Conservation (phyloP, 2,888 invertebrate species). For the Conus canariensis region DNA sequence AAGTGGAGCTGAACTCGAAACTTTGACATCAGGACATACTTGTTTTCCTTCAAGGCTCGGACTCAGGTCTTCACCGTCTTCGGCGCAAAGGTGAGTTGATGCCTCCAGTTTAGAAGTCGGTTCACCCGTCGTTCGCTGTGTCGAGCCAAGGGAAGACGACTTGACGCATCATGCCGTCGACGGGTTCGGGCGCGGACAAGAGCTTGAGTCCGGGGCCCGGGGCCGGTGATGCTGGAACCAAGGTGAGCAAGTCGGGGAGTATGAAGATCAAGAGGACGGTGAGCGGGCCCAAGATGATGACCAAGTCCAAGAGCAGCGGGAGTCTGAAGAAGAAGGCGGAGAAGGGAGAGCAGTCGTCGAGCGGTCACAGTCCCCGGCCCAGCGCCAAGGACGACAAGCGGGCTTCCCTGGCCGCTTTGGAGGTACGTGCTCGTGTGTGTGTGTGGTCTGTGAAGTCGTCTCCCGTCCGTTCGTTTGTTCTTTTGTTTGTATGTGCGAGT, state of each 20-base stretch:
- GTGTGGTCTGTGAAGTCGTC: neutral
- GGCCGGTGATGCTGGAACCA: neutral
- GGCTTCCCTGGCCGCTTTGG: neutral
- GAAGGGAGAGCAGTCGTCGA: neutral
- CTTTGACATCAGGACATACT: too few relatives aligned
- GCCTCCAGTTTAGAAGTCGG: too few relatives aligned
- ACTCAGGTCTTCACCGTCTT: too few relatives aligned
- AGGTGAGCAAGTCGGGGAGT: conserved; percentile 3
- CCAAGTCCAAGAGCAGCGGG: conserved; percentile 35
- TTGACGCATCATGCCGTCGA: neutral
- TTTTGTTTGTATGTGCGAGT: too few relatives aligned
- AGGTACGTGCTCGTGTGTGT: neutral
- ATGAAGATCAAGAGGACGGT: conserved; percentile 6
- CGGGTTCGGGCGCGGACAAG: neutral
- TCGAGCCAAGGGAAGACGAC: too few relatives aligned
- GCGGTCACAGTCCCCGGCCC: neutral
- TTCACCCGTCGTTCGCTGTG: too few relatives aligned
- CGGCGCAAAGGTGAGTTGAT: too few relatives aligned
- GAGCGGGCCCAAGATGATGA: conserved; percentile 14
- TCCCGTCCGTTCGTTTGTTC: neutral
- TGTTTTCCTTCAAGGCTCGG: too few relatives aligned
- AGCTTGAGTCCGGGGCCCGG: neutral
- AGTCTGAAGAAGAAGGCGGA: conserved; percentile 27
- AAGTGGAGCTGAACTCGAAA: too few relatives aligned
- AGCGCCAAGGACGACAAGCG: neutral